Conservation (phyloP, 2,888 invertebrate species). For the Apodemia arnacis region DNA sequence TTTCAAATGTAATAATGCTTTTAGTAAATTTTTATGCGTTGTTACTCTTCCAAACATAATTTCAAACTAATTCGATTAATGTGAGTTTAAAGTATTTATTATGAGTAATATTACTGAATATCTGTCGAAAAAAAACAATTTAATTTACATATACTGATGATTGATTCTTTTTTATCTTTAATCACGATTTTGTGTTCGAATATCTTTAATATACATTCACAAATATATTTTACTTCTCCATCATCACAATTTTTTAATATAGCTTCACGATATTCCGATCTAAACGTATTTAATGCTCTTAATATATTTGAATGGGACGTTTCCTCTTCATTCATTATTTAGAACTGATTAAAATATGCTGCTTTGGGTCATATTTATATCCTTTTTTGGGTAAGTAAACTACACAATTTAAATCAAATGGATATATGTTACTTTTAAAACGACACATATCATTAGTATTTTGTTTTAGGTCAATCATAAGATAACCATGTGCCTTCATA, state of each 20-base stretch:
- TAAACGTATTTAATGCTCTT: constrained; percentile 47
- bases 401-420: constrained; percentile 63
- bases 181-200: constrained; percentile 48
- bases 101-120: background rate
- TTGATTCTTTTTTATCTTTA: background rate
- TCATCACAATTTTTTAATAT: background rate
- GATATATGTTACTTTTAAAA: background rate
- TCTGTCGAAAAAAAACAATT: constrained; percentile 4
- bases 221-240: background rate
- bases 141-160: background rate
- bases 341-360: constrained; percentile 73
- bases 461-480: background rate
- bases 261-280: constrained; percentile 5
- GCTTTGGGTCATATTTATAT: constrained; percentile 76
- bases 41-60: constrained; percentile 68
- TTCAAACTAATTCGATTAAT: constrained; percentile 59
- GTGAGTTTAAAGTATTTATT: background rate
- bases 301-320: constrained; percentile 67
- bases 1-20: constrained; percentile 47
- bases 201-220: background rate
- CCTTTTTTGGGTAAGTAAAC: constrained; percentile 73
- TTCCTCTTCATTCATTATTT: constrained; percentile 70
- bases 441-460: constrained; percentile 3
- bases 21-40: constrained; percentile 72
- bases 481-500: constrained; percentile 64